These are phyloP conservation scores for Otolemur garnettii DNA, from an alignment of 2,113 vertebrate genomes.

Conservation along the genomic window DNA sequence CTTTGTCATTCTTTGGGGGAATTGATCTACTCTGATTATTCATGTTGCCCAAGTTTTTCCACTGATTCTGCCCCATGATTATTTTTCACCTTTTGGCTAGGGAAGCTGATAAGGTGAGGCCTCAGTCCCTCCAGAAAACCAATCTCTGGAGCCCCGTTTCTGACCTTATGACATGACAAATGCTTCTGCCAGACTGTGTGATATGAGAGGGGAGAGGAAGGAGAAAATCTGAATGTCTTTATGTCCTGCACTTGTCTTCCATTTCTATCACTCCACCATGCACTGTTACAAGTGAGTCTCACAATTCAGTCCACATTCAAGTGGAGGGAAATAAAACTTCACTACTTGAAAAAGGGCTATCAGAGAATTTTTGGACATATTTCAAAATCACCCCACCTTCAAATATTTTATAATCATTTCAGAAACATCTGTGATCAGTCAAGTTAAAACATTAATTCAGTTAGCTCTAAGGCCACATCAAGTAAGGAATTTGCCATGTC, in stretches of 20 bases:
- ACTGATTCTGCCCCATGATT: too few species aligned
- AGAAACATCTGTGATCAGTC: background rate
- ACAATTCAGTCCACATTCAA: background rate
- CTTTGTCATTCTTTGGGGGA: too few species aligned
- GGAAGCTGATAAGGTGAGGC: too few species aligned
- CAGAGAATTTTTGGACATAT: background rate
- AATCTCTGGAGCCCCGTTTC: background rate
- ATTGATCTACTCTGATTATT: too few species aligned
- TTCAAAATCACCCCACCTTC: background rate
- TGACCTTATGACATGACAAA: background rate
- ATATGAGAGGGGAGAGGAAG: background rate
- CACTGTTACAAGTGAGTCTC: background rate
- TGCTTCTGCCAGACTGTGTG: background rate
- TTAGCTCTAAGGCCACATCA: background rate
- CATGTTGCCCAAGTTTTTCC: too few species aligned
- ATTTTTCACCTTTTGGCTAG: too few species aligned
- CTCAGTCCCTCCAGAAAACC: too few species aligned
- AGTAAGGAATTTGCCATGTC: background rate
- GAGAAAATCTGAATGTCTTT: background rate
- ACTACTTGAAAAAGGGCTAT: background rate
- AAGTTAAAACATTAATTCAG: background rate
- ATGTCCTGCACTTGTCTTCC: background rate
- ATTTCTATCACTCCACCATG: background rate
- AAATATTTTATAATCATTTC: background rate
- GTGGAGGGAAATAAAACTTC: background rate